Percentiles rank a stretch among this genome's conserved stretches.
Evolutionary conservation across 1,140 invertebrate species (phyloP).

Genomic region (Pygmarrhopalites habei): DNA sequence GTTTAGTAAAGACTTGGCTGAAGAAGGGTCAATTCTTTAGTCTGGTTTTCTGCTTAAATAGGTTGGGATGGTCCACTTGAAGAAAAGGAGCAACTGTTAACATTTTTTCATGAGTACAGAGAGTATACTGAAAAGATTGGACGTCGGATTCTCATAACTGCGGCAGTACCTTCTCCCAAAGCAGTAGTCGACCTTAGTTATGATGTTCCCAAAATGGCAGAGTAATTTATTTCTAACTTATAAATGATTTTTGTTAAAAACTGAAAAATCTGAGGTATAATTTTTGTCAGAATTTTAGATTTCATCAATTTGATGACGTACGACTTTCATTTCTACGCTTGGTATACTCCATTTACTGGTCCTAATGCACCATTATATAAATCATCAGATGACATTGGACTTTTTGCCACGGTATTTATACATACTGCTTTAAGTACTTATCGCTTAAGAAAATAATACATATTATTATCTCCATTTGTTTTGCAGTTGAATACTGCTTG

Average conservation of each 20-base stretch:
- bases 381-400: constrained; percentile 53
- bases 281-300: constrained; percentile 64
- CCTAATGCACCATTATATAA: constrained; percentile 71
- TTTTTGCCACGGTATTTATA: constrained; percentile 58
- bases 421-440: no score
- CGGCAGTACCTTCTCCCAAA: constrained; percentile 67
- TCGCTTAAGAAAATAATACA: no score
- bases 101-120: constrained; percentile 61
- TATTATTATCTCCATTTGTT: no score
- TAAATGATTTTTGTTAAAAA: constrained; percentile 13
- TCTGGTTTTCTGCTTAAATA: no score
- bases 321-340: constrained; percentile 73
- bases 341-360: constrained; percentile 69
- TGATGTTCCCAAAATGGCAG: constrained; percentile 63
- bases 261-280: not conserved
- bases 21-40: no score
- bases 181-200: constrained; percentile 66
- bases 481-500: constrained; percentile 80
- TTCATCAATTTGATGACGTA: constrained; percentile 84
- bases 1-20: no score
- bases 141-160: constrained; percentile 55
- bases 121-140: constrained; percentile 54
- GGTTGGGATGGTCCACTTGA: constrained; percentile 52
- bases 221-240: constrained; percentile 49
- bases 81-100: constrained; percentile 58